phyloP scores from a whole-genome alignment of 2,797 vertebrate genomes.

The Lagodon rhomboides region DNA sequence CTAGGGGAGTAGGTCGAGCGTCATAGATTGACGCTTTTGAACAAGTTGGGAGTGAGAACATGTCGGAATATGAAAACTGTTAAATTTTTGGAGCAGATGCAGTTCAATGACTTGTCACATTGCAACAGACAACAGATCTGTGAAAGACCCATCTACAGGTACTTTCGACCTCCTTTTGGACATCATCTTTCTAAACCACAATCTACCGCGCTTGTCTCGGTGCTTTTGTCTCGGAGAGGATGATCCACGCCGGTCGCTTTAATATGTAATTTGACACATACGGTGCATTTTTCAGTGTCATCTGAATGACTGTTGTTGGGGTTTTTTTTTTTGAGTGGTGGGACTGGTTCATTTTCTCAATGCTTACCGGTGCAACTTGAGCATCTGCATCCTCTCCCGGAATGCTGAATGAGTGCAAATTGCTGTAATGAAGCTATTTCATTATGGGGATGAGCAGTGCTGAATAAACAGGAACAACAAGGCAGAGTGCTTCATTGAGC shows the following conservation, averaged over 20 bases:
- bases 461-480: slow-evolving; percentile 86
- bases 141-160: neutral
- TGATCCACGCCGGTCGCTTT: slow-evolving; percentile 15
- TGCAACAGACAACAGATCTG: neutral
- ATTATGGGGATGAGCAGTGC: slow-evolving; percentile 83
- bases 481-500: slow-evolving; percentile 79
- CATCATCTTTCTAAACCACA: neutral
- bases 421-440: slow-evolving; percentile 85
- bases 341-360: slow-evolving; percentile 58
- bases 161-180: neutral
- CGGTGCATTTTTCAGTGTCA: slow-evolving; percentile 6
- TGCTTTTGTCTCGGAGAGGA: slow-evolving; percentile 7
- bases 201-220: neutral
- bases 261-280: slow-evolving; percentile 47
- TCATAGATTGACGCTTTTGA: no score
- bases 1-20: no score
- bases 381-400: slow-evolving; percentile 71
- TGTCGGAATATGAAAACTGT: neutral
- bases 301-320: slow-evolving; percentile 35
- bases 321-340: slow-evolving; percentile 44
- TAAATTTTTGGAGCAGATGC: neutral
- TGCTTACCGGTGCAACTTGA: slow-evolving; percentile 71
- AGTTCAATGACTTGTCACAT: neutral
- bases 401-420: slow-evolving; percentile 83
- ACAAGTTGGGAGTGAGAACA: no score